A percentile compares a stretch with the other conserved stretches of the same genome.
Conservation (phyloP, 30 jellyfish, hydroid and myxozoan species). For the Haliclystus octoradiatus region DNA sequence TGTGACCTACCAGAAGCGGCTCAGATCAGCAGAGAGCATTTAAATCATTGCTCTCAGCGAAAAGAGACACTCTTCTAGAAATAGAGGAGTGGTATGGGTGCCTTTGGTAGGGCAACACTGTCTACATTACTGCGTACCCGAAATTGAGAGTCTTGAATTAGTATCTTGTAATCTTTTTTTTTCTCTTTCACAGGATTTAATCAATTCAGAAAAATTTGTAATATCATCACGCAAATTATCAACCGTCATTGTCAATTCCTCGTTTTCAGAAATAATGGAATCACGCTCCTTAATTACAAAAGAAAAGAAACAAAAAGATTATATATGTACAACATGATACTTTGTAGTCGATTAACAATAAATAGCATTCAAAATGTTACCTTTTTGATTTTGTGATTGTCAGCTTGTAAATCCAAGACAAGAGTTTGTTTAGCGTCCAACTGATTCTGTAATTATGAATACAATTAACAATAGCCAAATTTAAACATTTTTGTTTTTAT, state of each 20-base stretch:
- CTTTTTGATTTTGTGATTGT: conserved; percentile 56
- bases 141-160: conserved; percentile 62
- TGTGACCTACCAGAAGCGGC: too few species aligned
- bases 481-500: too few species aligned
- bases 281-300: conserved; percentile 61
- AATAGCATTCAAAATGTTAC: conserved; percentile 9
- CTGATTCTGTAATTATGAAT: conserved; percentile 28
- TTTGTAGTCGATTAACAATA: not conserved
- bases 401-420: conserved; percentile 52
- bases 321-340: not conserved
- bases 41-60: too few species aligned
- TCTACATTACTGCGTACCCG: too few species aligned
- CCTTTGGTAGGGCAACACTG: too few species aligned
- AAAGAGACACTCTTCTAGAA: too few species aligned
- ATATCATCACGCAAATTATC: conserved; percentile 36
- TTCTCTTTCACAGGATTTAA: conserved; percentile 63
- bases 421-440: conserved; percentile 46
- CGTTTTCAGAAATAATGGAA: conserved; percentile 62
- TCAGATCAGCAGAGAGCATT: too few species aligned
- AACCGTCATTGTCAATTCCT: conserved; percentile 16
- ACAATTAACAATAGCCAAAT: too few species aligned
- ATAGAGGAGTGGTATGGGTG: too few species aligned
- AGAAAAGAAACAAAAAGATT: not conserved
- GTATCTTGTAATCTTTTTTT: conserved; percentile 73
- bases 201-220: conserved; percentile 31